Percentiles rank a stretch among this genome's conserved stretches.
phyloP scores from a whole-genome alignment of 2,113 vertebrate genomes.

The Semicossyphus pulcher region DNA sequence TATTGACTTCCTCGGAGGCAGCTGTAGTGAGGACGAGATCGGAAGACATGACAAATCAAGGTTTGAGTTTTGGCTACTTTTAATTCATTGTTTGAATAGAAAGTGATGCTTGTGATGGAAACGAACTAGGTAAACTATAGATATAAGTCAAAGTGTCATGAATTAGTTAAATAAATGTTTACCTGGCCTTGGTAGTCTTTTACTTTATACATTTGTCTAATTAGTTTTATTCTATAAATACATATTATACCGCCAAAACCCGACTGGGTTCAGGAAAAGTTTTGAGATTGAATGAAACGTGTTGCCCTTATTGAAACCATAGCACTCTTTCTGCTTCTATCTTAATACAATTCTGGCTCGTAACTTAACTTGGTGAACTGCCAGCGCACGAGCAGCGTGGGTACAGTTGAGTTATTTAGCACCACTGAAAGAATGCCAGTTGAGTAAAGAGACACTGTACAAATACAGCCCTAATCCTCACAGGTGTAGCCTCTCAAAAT shows the following conservation, averaged over 20 bases:
- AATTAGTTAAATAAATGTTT: background rate
- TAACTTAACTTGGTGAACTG: conserved; percentile 8
- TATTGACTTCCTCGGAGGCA: conserved; percentile 80
- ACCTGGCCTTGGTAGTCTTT: background rate
- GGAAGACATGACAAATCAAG: conserved; percentile 85
- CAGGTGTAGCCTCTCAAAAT: conserved; percentile 21
- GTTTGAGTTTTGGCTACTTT: conserved; percentile 68
- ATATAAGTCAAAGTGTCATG: background rate
- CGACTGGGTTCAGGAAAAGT: background rate
- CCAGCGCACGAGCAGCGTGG: conserved; percentile 16
- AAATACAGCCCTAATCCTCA: background rate
- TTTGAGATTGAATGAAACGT: background rate
- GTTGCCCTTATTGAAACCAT: background rate
- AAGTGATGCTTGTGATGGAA: background rate
- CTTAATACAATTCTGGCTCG: background rate
- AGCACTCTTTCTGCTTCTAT: background rate
- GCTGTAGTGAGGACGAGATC: conserved; percentile 89
- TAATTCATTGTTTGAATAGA: background rate
- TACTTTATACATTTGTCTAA: too few species aligned
- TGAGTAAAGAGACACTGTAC: background rate
- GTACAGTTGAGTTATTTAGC: background rate
- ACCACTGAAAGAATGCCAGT: conserved; percentile 6
- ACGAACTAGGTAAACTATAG: background rate
- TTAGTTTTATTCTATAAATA: background rate
- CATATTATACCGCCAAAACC: too few species aligned